Evolutionary conservation across 2,888 invertebrate species (phyloP), one percentile per base, ranked within the genome.

Genomic region (Oxytorus armatus): DNA sequence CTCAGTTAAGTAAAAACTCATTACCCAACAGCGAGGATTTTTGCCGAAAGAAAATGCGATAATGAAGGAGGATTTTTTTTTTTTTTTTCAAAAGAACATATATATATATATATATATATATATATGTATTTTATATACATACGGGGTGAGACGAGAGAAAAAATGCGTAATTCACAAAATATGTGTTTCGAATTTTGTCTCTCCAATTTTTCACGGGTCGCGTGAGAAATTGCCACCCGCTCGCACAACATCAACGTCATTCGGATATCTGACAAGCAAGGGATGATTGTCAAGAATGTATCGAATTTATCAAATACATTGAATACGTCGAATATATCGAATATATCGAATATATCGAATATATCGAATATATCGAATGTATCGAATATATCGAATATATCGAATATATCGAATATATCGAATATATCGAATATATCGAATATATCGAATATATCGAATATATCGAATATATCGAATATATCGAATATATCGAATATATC

Each of bases 121-220:
- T 57, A 42, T 55, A 51, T 66, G 36, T 59, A 51, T 68, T 49
- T 82, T 81, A 84, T 80, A 83, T 79, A 84, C 82, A 82, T 70
- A 77, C 68, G 69, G 70, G 69, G 70, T 51, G 73, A 57, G 55
- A 66, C 33, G n/a, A 29, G 3, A 23, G 33, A 61, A 69, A 16
- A 63, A 74, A 63, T 51, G 68, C 68, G 61, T 42, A 49, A 65
- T 53, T 68, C 69, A 77, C 79, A 77, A 53, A 57, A 65, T 53
- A 8, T 72, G 73, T 42, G 74, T 18, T 39, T 61, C 39, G 59
- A 70, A 68, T 75, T 82, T 63, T 61, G n/a, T 42, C 59, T 66
- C 55, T 55, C 57, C 44, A 14, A 70, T 49, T 44, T 36, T 69
- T 49, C 47, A 65, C 61, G 42, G 36, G n/a, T 8, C 21, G 23